These are phyloP conservation scores for Metaphire vulgaris DNA, from an alignment of 1,140 invertebrate genomes.

Conservation along the genomic window DNA sequence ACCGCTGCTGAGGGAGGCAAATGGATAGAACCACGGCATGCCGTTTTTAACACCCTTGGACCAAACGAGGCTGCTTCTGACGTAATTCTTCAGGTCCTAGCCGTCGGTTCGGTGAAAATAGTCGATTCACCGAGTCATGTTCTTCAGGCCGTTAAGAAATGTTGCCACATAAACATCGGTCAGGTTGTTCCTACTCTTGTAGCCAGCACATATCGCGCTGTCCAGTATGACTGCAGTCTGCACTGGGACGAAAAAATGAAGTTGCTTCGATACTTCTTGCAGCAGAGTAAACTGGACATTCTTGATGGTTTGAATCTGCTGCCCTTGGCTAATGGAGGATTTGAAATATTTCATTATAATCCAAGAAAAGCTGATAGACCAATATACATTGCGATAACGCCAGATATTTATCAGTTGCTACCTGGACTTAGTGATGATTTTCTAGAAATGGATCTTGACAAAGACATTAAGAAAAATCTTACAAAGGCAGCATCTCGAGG, in stretches of 20 bases:
- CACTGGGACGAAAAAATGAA: slow-evolving; percentile 12
- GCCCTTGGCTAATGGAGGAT: slow-evolving; percentile 26
- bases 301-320: slow-evolving; percentile 29
- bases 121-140: slow-evolving; percentile 24
- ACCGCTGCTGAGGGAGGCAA: slow-evolving; percentile 19
- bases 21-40: slow-evolving; percentile 26
- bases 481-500: slow-evolving; percentile 22
- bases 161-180: slow-evolving; percentile 25
- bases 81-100: slow-evolving; percentile 20
- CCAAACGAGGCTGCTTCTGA: slow-evolving; percentile 1
- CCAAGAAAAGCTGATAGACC: slow-evolving; percentile 21
- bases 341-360: slow-evolving; percentile 19
- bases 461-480: slow-evolving; percentile 22
- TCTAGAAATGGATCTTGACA: slow-evolving; percentile 19
- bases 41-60: slow-evolving; percentile 29
- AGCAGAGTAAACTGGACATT: slow-evolving; percentile 16
- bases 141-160: slow-evolving; percentile 16
- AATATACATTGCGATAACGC: slow-evolving; percentile 23
- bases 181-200: slow-evolving; percentile 19
- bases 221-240: slow-evolving; percentile 18
- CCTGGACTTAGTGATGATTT: slow-evolving; percentile 27
- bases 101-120: slow-evolving; percentile 17
- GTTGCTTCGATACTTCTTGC: slow-evolving; percentile 18
- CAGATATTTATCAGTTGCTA: slow-evolving; percentile 8
- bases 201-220: slow-evolving; percentile 3